phyloP scores from a whole-genome alignment of 1,140 invertebrate genomes.

The Tribolium madens region DNA sequence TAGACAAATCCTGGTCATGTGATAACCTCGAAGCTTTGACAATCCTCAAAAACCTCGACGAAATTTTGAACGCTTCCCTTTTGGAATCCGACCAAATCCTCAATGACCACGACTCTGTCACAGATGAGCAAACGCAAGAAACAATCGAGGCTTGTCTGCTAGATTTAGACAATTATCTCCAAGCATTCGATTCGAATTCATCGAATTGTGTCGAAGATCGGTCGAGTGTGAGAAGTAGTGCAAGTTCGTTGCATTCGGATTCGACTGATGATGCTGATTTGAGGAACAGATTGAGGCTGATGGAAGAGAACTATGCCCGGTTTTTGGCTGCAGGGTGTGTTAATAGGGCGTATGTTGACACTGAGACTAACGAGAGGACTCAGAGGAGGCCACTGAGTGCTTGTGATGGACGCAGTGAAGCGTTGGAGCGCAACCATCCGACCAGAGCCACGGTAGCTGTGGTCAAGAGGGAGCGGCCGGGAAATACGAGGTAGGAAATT shows the following conservation, averaged over 20 bases:
- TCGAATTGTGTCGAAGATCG: slow-evolving; percentile 24
- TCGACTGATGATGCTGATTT: slow-evolving; percentile 43
- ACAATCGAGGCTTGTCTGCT: slow-evolving; percentile 61
- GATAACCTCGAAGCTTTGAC: slow-evolving; percentile 59
- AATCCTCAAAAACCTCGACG: slow-evolving; percentile 58
- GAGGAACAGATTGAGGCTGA: slow-evolving; percentile 51
- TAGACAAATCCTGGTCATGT: slow-evolving; percentile 36
- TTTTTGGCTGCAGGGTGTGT: slow-evolving; percentile 55
- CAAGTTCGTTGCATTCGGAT: slow-evolving; percentile 12
- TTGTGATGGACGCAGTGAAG: slow-evolving; percentile 45
- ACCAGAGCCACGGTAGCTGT: slow-evolving; percentile 51
- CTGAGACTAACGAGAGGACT: slow-evolving; percentile 46
- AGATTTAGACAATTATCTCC: slow-evolving; percentile 63
- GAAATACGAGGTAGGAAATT: too few species aligned
- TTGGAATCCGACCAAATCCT: slow-evolving; percentile 43
- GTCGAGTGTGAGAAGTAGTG: slow-evolving; percentile 16
- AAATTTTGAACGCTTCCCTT: slow-evolving; percentile 58
- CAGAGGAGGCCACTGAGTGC: slow-evolving; percentile 52
- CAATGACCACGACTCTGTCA: slow-evolving; percentile 8
- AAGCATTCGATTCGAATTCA: slow-evolving; percentile 50
- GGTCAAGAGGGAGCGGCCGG: slow-evolving; percentile 34
- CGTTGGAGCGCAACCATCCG: slow-evolving; percentile 44
- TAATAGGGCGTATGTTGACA: slow-evolving; percentile 54
- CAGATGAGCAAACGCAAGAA: slow-evolving; percentile 43
- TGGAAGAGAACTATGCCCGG: slow-evolving; percentile 58